phyloP scores from a whole-genome alignment of 2,797 vertebrate genomes.

The Poecilia picta region DNA sequence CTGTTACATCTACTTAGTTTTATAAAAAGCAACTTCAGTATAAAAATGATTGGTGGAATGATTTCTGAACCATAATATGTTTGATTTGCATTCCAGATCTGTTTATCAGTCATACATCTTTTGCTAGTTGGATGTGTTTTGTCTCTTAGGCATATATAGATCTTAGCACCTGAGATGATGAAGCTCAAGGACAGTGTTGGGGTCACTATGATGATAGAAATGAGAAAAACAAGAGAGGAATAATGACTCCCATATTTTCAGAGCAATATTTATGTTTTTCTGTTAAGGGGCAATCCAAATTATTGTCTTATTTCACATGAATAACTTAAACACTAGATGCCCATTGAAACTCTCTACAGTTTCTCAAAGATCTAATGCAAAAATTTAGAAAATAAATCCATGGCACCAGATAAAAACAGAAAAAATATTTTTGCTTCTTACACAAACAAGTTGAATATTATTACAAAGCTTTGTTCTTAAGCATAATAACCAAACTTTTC shows the following conservation, averaged over 20 bases:
- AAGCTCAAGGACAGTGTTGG: neutral
- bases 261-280: neutral
- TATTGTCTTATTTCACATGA: neutral
- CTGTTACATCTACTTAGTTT: neutral
- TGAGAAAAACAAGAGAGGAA: neutral
- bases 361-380: neutral
- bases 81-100: neutral
- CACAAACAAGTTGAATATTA: neutral
- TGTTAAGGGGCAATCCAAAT: neutral
- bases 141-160: neutral
- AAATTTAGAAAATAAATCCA: neutral
- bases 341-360: neutral
- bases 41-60: neutral
- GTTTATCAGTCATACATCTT: neutral
- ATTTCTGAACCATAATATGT: neutral
- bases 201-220: neutral
- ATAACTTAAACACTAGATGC: neutral
- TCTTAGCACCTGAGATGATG: neutral
- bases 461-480: neutral
- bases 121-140: neutral
- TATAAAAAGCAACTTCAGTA: neutral
- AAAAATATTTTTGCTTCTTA: neutral
- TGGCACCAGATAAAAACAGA: neutral
- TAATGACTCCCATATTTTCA: neutral
- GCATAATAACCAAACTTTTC: neutral